These are phyloP conservation scores for Aspiorhynchus laticeps DNA, from an alignment of 2,113 vertebrate species.

Conservation along the genomic window DNA sequence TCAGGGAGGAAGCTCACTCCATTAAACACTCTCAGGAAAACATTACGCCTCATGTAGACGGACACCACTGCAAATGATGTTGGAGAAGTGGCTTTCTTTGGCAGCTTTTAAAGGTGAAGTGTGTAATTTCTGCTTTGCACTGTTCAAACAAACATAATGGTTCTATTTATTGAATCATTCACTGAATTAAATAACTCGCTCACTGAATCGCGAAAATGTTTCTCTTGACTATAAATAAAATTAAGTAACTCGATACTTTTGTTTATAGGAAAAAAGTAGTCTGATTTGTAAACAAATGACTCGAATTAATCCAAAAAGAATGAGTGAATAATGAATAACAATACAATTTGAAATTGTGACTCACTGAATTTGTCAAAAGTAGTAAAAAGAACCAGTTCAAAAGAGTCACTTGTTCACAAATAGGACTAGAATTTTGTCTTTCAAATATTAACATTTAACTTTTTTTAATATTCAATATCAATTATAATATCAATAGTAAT, in stretches of 20 bases:
- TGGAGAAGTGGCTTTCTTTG: slow-evolving; percentile 19
- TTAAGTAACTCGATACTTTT: too few species aligned
- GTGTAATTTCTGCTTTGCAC: neutral
- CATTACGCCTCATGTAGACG: slow-evolving; percentile 12
- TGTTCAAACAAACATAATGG: neutral
- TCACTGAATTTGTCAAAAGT: neutral
- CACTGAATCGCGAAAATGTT: neutral
- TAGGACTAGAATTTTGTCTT: neutral
- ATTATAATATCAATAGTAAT: neutral
- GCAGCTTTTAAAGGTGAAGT: slow-evolving; percentile 5
- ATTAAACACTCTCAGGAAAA: slow-evolving; percentile 25
- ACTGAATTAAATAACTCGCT: neutral
- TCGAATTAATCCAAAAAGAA: neutral
- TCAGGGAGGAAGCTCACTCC: slow-evolving; percentile 29
- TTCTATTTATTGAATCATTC: neutral
- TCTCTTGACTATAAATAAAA: neutral
- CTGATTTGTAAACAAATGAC: neutral
- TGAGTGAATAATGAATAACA: neutral
- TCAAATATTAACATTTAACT: neutral
- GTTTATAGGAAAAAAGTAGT: neutral
- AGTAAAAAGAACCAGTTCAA: neutral
- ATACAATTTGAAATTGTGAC: neutral
- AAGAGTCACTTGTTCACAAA: neutral
- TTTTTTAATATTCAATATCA: neutral
- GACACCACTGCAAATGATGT: slow-evolving; percentile 1